Base-by-base conservation (phyloP, 2,113 vertebrate genomes). In the Phainopepla nitens region DNA sequence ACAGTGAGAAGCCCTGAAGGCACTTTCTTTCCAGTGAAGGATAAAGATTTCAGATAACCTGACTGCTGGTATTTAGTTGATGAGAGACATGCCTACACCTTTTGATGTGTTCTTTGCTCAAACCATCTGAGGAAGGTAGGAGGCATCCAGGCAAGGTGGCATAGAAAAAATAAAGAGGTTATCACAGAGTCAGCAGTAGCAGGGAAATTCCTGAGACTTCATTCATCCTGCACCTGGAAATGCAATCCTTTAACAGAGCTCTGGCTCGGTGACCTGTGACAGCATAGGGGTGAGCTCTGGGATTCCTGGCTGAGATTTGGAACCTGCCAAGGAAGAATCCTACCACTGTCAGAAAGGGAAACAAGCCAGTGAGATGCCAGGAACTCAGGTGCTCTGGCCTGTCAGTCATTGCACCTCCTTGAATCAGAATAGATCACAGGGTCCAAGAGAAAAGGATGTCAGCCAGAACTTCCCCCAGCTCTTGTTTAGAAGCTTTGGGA, bases 81-180 rank as follows among this genome's bases (percentile, higher is more conserved):
- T 83, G 94, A 89, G 91, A 95, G 82, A 66, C 2, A 0, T 35
- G 35, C 58, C 86, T 89, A 11, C 27, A 42, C 42, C 93, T 96
- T 90, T 94, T 94, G 94, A 96, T 93, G 95, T 93, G 60, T 70
- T 92, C 64, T 89, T 58, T 86, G 20, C 58, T 86, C 54, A 72
- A 61, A 90, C 71, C 76, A 35, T 61, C 82, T 94, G 82, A 83
- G 73, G 86, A 82, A 92, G 60, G 89, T 39, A 47, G 92, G 68
- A 96, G 60, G 80, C 29, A 83, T 89, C 54, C 64, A 86, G 86
- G 64, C 54, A 83, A 57, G 54, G 51, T 27, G 21, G n/a, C 22
- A 47, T 1, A 61, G 57, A 2, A 65, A 35, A 39, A 47, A 56
- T 44, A 42, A 47, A n/a, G 56, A 81, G 89, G 86, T 90, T 93